Evolutionary conservation across 2,797 vertebrate species (phyloP), one percentile per base, ranked within the genome.

Genomic region (Sebastes reedi): DNA sequence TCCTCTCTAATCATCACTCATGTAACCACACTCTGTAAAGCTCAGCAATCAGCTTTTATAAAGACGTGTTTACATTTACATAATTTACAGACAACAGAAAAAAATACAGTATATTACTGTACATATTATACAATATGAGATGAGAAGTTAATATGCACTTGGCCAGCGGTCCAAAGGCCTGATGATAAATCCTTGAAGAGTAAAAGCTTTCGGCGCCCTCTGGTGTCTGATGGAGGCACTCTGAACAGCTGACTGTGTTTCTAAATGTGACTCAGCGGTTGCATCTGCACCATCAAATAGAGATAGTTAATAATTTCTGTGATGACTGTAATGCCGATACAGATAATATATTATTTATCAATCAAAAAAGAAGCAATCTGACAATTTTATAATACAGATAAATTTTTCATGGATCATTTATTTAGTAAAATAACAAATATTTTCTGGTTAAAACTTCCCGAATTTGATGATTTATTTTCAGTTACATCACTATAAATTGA

Each of bases 11-110:
- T 67, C 34, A 54, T 34, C 25, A 11, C 22, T 13, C 52, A 27
- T 8, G 56, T 11, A 24, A 50, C 62, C 42, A 10, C 69, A 6
- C 36, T 14, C 0, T 22, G n/a, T 22, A 58, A 54, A 66, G 29
- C 60, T 56, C 67, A 5, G 9, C 25, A 74, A 70, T 84, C 79
- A 8, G 72, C 46, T 79, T 83, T 80, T 10, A 67, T 30, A 64
- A 27, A 67, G 29, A 50, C 30, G 1, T 62, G 25, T 75, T 81
- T 61, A 27, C 62, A 18, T 71, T 61, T 13, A 77, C 3, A 77
- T 11, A 50, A 58, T 68, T 75, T 39, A 61, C 7, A 30, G 13
- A 0, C 65, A 6, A 50, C 46, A 39, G 22, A 1, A 22, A 18
- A 56, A 79, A 60, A 36, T 12, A 67, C 29, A 14, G 6, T 52